phyloP scores from a whole-genome alignment of 2,797 vertebrate species.

The Halcyon badia region DNA sequence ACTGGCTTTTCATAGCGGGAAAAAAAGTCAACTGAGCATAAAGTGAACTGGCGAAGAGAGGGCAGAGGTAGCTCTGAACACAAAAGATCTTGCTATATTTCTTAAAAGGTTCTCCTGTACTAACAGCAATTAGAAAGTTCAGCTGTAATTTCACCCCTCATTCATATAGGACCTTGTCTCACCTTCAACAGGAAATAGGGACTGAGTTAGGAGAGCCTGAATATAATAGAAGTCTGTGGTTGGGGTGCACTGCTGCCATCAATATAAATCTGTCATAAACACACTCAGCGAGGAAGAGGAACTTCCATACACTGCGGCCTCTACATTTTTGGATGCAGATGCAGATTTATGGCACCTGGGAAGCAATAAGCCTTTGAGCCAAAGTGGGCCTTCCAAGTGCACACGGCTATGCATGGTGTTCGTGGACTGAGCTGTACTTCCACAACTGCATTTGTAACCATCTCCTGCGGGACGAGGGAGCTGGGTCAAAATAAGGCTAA shows the following conservation, averaged over 20 bases:
- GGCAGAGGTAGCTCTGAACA: constrained; percentile 18
- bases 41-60: constrained; percentile 21
- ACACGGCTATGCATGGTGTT: background rate
- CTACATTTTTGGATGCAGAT: constrained; percentile 72
- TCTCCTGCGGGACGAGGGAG: constrained; percentile 9
- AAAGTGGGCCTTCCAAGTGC: background rate
- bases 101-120: constrained; percentile 73
- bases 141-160: constrained; percentile 82
- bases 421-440: constrained; percentile 3
- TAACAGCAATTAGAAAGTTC: constrained; percentile 81
- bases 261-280: constrained; percentile 84
- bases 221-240: constrained; percentile 81
- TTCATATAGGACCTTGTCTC: constrained; percentile 77
- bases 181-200: constrained; percentile 83
- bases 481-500: constrained; percentile 49
- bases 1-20: background rate
- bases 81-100: constrained; percentile 59
- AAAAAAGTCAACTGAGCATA: background rate
- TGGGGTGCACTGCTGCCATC: constrained; percentile 70
- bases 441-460: constrained; percentile 34
- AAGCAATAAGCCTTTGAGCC: constrained; percentile 69
- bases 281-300: constrained; percentile 77
- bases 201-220: constrained; percentile 76
- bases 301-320: constrained; percentile 71
- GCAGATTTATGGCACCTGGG: constrained; percentile 73